A percentile compares a stretch with the other conserved stretches of the same genome.
Conservation (phyloP, 2,797 vertebrate genomes). For the Coluber constrictor region DNA sequence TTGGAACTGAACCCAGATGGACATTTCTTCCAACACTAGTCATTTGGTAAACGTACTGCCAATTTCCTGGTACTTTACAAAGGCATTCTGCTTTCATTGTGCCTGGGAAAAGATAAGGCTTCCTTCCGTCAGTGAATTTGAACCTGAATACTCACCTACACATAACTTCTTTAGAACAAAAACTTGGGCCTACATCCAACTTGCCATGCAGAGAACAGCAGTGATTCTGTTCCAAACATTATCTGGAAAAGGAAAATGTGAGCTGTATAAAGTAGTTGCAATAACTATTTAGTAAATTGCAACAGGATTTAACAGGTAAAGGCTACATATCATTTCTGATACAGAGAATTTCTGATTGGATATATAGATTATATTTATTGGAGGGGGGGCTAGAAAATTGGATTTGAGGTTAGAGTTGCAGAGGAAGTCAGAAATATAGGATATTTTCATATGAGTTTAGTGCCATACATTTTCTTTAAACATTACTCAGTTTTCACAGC, state of each 20-base stretch:
- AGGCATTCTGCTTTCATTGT: conserved; percentile 28
- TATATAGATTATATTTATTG: background rate
- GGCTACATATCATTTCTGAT: background rate
- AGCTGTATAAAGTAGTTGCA: conserved; percentile 42
- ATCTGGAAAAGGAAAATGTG: conserved; percentile 29
- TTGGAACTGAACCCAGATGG: too few relatives aligned
- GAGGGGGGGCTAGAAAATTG: background rate
- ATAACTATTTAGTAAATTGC: background rate
- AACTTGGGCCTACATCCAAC: conserved; percentile 17
- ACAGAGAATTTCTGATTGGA: background rate
- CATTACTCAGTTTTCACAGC: background rate
- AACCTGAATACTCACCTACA: background rate
- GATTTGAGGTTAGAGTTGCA: background rate
- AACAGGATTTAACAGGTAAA: background rate
- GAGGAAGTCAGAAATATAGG: background rate
- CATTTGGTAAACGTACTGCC: conserved; percentile 36
- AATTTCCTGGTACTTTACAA: conserved; percentile 32
- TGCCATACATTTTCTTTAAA: background rate
- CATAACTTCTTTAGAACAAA: conserved; percentile 11
- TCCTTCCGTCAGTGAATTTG: conserved; percentile 12
- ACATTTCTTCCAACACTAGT: conserved; percentile 8
- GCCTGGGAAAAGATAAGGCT: background rate
- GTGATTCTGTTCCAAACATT: background rate
- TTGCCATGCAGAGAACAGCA: background rate
- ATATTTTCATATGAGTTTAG: background rate